These are phyloP conservation scores for Poecile atricapillus DNA, from an alignment of 2,113 vertebrate genomes.

Conservation along the genomic window DNA sequence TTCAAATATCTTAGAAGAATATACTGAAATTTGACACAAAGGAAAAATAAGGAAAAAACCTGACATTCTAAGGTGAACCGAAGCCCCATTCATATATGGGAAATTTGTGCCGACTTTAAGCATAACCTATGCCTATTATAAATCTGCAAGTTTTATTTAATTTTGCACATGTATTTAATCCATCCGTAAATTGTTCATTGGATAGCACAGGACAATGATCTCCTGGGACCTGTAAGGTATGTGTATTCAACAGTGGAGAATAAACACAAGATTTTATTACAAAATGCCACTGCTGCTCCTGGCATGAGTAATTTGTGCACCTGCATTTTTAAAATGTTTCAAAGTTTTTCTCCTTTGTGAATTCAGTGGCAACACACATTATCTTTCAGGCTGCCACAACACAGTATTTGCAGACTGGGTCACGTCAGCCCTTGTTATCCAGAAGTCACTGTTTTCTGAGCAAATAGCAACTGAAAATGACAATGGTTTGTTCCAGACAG, in stretches of 20 bases:
- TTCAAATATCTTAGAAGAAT: background rate
- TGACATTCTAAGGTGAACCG: background rate
- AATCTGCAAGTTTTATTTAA: slow-evolving; percentile 70
- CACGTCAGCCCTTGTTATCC: slow-evolving; percentile 59
- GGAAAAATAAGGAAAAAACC: background rate
- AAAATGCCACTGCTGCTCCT: slow-evolving; percentile 78
- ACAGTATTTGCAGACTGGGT: slow-evolving; percentile 68
- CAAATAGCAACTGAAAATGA: slow-evolving; percentile 53
- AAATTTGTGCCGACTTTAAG: slow-evolving; percentile 26
- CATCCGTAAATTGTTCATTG: slow-evolving; percentile 69
- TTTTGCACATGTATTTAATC: slow-evolving; percentile 73
- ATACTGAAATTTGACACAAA: background rate
- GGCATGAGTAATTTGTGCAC: slow-evolving; percentile 83
- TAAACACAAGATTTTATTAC: slow-evolving; percentile 83
- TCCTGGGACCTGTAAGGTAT: slow-evolving; percentile 75
- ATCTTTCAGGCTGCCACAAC: slow-evolving; percentile 72
- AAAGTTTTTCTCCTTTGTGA: slow-evolving; percentile 76
- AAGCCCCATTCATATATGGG: slow-evolving; percentile 2
- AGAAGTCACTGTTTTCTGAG: slow-evolving; percentile 60
- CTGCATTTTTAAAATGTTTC: slow-evolving; percentile 85
- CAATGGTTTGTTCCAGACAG: background rate
- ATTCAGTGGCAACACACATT: slow-evolving; percentile 67
- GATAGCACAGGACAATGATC: slow-evolving; percentile 49
- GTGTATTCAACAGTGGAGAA: slow-evolving; percentile 77
- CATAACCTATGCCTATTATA: slow-evolving; percentile 16